Base-by-base conservation (phyloP, 2,888 invertebrate genomes). In the Anticlea derivata region DNA sequence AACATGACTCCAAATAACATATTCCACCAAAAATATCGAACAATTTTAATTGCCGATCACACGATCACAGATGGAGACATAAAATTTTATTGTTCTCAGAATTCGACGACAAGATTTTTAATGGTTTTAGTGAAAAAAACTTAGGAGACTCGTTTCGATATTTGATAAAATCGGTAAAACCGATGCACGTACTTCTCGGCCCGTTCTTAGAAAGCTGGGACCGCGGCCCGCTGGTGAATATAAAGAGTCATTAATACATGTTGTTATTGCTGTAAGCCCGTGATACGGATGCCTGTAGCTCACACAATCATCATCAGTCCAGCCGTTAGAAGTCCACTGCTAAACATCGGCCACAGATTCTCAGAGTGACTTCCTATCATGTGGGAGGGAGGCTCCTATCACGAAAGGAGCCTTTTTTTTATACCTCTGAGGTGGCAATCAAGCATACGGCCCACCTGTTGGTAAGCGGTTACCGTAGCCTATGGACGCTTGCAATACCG, bases 31-130 rank as follows among this genome's bases (percentile, higher is more conserved):
- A 55, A 44, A 26, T 65, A 73, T 71, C 65, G 60, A 54, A 52
- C 49, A 33, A 45, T 40, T 48, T 64, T 66, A 67, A 75, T 67
- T 66, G 62, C 64, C 65, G 69, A 77, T 75, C 73, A 66, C 61
- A 68, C 60, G 64, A 62, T 27, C 50, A 50, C 62, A 70, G 71
- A 75, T 75, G 68, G 63, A 78, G 79, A 72, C 75, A 79, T 79
- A 77, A 79, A 77, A 79, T 79, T 79, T 79, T 78, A 79, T 73
- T 63, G 64, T 73, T 71, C 71, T 52, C 54, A 60, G 74, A 75
- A 53, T 66, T 65, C 62, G 53, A 58, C 60, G 60, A 56, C 55
- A 50, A 59, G 53, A 57, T 63, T 70, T 67, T 70, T 68, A 62
- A 67, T 63, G 54, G 50, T 60, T 60, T 52, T 51, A 60, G 45